A percentile compares a stretch with the other conserved stretches of the same genome.
Evolutionary conservation across 2,797 vertebrate genomes (phyloP).

Genomic region (Hydrolagus colliei): DNA sequence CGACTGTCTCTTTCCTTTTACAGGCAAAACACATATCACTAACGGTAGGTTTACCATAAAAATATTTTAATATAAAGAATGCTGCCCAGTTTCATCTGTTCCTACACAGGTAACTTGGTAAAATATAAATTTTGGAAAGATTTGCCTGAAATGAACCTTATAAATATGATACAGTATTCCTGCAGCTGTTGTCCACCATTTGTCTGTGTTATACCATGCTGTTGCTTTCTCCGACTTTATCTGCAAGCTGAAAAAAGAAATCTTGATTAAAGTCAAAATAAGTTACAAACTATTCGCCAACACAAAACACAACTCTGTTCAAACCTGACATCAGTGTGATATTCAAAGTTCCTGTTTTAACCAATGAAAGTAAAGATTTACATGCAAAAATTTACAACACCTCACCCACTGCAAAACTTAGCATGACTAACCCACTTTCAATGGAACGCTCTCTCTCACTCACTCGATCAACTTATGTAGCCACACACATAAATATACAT

Average conservation of each 20-base stretch:
- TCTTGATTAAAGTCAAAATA: neutral
- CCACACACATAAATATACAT: too few species aligned
- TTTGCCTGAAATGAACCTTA: conserved; percentile 52
- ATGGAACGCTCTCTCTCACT: neutral
- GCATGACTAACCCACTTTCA: neutral
- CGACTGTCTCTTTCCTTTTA: neutral
- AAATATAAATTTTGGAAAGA: conserved; percentile 34
- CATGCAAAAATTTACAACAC: neutral
- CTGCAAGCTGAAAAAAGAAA: conserved; percentile 72
- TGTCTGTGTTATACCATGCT: conserved; percentile 85
- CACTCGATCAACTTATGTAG: neutral
- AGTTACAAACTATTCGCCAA: neutral
- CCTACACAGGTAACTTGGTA: conserved; percentile 21
- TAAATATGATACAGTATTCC: conserved; percentile 61
- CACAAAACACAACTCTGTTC: too few species aligned
- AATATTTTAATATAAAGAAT: conserved; percentile 27
- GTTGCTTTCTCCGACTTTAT: conserved; percentile 90
- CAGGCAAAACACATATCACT: too few species aligned
- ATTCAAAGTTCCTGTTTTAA: neutral
- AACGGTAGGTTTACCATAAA: neutral
- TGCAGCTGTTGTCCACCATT: conserved; percentile 54
- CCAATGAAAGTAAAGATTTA: neutral
- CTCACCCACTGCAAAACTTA: neutral
- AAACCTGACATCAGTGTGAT: neutral
- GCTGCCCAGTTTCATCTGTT: conserved; percentile 24